phyloP scores from a whole-genome alignment of 1,140 invertebrate species.

The Drosophila sulfurigaster region DNA sequence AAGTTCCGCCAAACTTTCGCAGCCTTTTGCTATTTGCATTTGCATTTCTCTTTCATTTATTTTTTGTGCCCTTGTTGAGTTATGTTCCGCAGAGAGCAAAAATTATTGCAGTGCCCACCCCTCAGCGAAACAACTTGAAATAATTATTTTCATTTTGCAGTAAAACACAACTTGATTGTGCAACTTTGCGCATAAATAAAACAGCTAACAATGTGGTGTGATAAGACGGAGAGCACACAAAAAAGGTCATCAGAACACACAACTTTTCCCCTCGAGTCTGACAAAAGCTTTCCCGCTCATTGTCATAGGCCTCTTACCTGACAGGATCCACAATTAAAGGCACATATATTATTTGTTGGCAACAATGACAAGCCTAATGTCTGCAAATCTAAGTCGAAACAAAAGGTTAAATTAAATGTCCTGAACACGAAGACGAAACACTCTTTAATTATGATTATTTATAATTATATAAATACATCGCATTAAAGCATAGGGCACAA shows the following conservation, averaged over 20 bases:
- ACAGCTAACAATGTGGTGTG: conserved; percentile 53
- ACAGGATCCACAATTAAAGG: conserved; percentile 8
- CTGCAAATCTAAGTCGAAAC: background rate
- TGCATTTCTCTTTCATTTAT: conserved; percentile 8
- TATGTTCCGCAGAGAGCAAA: conserved; percentile 22
- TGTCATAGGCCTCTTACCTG: conserved; percentile 19
- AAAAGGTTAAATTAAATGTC: background rate
- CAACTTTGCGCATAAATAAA: conserved; percentile 60
- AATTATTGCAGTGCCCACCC: conserved; percentile 40
- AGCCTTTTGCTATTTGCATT: conserved; percentile 32
- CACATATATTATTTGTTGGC: conserved; percentile 14
- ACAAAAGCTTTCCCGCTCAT: conserved; percentile 14
- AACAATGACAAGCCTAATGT: conserved; percentile 2
- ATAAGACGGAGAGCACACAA: conserved; percentile 22
- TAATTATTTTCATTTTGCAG: conserved; percentile 56
- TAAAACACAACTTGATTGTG: conserved; percentile 54
- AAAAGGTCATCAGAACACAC: conserved; percentile 52
- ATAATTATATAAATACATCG: background rate
- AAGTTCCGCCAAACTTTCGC: conserved; percentile 35
- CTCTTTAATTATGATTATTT: too few species aligned
- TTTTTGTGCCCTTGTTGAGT: conserved; percentile 12
- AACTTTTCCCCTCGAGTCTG: conserved; percentile 27
- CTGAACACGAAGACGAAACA: background rate
- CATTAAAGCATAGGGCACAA: conserved; percentile 2
- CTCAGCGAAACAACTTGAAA: conserved; percentile 30